phyloP scores from a whole-genome alignment of 2,797 vertebrate genomes.

The Phoebastria nigripes region DNA sequence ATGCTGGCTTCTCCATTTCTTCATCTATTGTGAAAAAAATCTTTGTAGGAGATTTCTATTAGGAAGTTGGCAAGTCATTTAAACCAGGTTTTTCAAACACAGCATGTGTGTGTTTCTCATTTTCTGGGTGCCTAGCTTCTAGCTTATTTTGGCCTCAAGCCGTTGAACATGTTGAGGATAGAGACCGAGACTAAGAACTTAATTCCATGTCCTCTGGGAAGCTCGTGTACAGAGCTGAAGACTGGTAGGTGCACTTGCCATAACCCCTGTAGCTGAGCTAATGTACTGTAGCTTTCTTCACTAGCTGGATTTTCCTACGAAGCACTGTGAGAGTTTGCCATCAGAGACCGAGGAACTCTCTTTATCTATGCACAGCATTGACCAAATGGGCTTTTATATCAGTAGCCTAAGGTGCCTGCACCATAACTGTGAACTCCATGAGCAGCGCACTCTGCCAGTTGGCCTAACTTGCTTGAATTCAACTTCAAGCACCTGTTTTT shows the following conservation, averaged over 20 bases:
- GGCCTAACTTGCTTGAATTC: background rate
- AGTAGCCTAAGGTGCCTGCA: background rate
- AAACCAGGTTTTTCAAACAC: slow-evolving; percentile 11
- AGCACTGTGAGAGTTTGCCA: background rate
- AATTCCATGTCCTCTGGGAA: slow-evolving; percentile 25
- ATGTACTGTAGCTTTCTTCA: slow-evolving; percentile 4
- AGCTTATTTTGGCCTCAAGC: slow-evolving; percentile 36
- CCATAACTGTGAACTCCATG: background rate
- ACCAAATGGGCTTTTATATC: background rate
- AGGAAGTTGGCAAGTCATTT: background rate
- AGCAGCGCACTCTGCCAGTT: background rate
- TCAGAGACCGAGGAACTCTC: background rate
- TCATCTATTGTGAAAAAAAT: background rate
- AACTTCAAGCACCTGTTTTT: background rate
- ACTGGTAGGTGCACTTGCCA: background rate
- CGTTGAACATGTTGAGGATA: slow-evolving; percentile 1
- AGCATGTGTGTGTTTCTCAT: slow-evolving; percentile 44
- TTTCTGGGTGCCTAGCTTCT: slow-evolving; percentile 52
- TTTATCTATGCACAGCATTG: background rate
- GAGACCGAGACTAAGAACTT: slow-evolving; percentile 17
- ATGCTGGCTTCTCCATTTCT: background rate
- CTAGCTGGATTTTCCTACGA: background rate
- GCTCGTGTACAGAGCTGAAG: background rate
- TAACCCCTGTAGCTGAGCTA: slow-evolving; percentile 23
- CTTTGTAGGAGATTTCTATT: slow-evolving; percentile 1